Base-by-base conservation (phyloP, 2,113 vertebrate genomes). In the Phasianus colchicus region DNA sequence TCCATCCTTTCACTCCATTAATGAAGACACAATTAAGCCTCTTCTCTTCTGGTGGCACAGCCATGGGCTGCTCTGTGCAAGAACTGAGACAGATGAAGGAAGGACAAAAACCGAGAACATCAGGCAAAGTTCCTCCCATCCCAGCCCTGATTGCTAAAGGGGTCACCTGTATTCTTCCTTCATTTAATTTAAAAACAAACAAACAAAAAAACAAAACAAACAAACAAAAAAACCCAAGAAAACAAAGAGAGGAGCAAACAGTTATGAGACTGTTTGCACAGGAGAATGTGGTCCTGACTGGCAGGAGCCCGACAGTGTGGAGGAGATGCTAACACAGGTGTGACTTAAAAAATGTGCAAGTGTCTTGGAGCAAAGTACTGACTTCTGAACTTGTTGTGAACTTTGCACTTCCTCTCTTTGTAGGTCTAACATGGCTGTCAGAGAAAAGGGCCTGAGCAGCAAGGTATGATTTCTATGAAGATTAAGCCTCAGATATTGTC, bases 401-500 rank as follows among this genome's bases (percentile, higher is more conserved):
- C 95, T 89, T 90, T 96, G 75, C 13, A 50, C 69, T 96, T 96
- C 94, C 94, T 96, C 61, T 89, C 87, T 92, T 66, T 83, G 70
- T 60, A 70, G 66, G 67, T 77, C 81, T 83, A 42, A 63, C 79
- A 18, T 6, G 52, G 86, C 8, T 95, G 94, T 95, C 94, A 92
- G 67, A 91, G 82, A 71, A 82, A 88, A 75, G 38, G 91, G 75
- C 21, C 85, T 80, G 83, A 95, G 73, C 21, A 91, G 76, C 34
- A 71, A 92, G 69, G 69, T n/a, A 83, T 77, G 91, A 88, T 64
- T 95, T 76, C 91, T 88, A 29, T 38, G 77, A 89, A 96, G 94
- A 96, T 96, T 40, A 76, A 95, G 83, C 65, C 71, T 83, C 22
- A 96, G 94, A 96, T 95, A 96, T 52, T 93, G 93, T 93, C 95